A percentile compares a stretch with the other conserved stretches of the same genome.
These are phyloP conservation scores for Anser cygnoides DNA, from an alignment of 2,113 vertebrate species.

Conservation along the genomic window DNA sequence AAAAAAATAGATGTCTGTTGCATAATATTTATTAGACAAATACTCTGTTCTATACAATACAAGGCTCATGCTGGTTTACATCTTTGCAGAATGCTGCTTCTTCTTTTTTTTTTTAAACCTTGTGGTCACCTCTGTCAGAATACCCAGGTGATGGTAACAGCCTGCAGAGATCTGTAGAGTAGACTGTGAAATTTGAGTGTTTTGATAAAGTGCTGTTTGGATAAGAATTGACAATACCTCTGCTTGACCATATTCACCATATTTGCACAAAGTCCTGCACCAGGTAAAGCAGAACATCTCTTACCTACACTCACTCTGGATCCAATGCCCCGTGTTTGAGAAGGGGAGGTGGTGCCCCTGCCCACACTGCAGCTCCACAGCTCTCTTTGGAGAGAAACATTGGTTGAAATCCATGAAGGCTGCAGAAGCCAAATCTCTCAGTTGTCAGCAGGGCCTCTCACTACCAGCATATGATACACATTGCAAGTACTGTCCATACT, in stretches of 20 bases:
- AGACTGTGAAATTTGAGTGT: not conserved
- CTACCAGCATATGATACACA: not conserved
- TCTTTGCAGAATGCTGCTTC: not conserved
- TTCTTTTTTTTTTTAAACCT: not conserved
- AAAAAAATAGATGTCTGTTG: not conserved
- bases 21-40: not conserved
- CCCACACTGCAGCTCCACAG: not conserved
- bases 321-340: not conserved
- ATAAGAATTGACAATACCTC: not conserved
- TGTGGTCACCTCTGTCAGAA: not conserved
- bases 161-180: not conserved
- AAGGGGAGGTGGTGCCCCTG: not conserved
- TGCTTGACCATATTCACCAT: not conserved
- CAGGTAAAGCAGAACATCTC: not conserved
- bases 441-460: not conserved
- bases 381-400: not conserved
- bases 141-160: not conserved
- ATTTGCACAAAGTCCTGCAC: not conserved
- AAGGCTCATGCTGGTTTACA: not conserved
- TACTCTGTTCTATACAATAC: not conserved
- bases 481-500: not conserved
- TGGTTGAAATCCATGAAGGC: not conserved
- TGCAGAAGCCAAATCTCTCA: not conserved
- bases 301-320: not conserved
- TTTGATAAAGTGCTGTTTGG: not conserved